Evolutionary conservation across 2,888 invertebrate genomes (phyloP).

Genomic region (Ophion obscuratus): DNA sequence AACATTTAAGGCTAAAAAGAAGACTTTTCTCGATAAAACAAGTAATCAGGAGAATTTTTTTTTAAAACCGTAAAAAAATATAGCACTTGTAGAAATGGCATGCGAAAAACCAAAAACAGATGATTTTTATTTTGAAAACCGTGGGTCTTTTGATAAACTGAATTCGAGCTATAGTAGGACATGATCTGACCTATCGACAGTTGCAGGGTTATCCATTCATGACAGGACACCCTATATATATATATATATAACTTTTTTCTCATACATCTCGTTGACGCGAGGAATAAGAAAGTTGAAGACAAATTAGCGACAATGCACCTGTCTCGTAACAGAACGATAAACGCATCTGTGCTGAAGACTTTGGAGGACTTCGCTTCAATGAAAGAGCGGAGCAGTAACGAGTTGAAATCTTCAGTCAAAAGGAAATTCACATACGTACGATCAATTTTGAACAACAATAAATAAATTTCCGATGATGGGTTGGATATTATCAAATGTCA

Average conservation of each 20-base stretch:
- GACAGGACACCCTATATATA: not conserved
- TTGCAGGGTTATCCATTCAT: not conserved
- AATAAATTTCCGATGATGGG: not conserved
- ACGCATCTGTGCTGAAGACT: slow-evolving; percentile 16
- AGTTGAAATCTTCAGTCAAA: slow-evolving; percentile 32
- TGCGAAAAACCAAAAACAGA: too few relatives aligned
- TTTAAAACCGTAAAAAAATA: too few relatives aligned
- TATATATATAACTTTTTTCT: not conserved
- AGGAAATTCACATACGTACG: not conserved
- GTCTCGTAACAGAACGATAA: slow-evolving; percentile 29
- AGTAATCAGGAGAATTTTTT: too few relatives aligned
- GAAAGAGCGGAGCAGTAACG: not conserved
- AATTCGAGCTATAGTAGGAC: too few relatives aligned
- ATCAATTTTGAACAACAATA: not conserved
- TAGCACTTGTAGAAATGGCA: too few relatives aligned
- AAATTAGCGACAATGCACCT: slow-evolving; percentile 61
- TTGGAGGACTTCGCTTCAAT: not conserved
- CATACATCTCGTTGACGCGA: slow-evolving; percentile 15
- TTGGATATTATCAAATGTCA: not conserved
- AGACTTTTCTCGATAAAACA: too few relatives aligned
- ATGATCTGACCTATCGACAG: too few relatives aligned
- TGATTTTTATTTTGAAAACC: too few relatives aligned
- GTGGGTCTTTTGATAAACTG: too few relatives aligned
- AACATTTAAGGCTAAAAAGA: too few relatives aligned
- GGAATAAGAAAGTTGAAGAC: slow-evolving; percentile 61